phyloP scores from a whole-genome alignment of 2,797 vertebrate genomes.

The Phylloscopus collybita region DNA sequence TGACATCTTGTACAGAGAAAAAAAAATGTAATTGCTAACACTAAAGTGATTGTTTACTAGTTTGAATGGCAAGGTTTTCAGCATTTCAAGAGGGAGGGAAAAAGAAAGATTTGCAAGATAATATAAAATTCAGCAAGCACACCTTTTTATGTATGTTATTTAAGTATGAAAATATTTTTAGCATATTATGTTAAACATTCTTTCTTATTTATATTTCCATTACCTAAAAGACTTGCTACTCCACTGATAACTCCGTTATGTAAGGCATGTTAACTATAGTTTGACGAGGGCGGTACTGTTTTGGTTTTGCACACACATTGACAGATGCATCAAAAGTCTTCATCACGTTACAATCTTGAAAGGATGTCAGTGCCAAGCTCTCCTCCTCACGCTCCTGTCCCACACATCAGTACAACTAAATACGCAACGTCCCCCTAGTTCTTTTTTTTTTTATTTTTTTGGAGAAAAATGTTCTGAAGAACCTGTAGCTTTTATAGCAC shows the following conservation, averaged over 20 bases:
- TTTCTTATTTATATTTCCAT: constrained; percentile 84
- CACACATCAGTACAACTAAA: constrained; percentile 63
- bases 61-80: constrained; percentile 74
- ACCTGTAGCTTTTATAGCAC: constrained; percentile 88
- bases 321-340: constrained; percentile 71
- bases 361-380: constrained; percentile 70
- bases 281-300: constrained; percentile 72
- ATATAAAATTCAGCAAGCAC: constrained; percentile 84
- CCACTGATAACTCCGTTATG: constrained; percentile 76
- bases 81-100: constrained; percentile 73
- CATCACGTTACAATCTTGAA: constrained; percentile 72
- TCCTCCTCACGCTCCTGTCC: constrained; percentile 38
- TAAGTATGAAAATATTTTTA: constrained; percentile 88
- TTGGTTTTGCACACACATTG: constrained; percentile 79
- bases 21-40: constrained; percentile 59
- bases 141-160: constrained; percentile 84
- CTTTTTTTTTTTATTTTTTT: constrained; percentile 37
- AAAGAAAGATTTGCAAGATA: constrained; percentile 75
- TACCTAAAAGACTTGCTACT: constrained; percentile 81
- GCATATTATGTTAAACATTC: constrained; percentile 87
- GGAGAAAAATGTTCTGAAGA: constrained; percentile 77
- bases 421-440: constrained; percentile 38
- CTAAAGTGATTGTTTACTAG: constrained; percentile 72
- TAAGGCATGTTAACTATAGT: constrained; percentile 83
- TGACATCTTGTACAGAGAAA: constrained; percentile 52